Conservation (phyloP, 2,888 invertebrate species). For the Lasius platythorax region DNA sequence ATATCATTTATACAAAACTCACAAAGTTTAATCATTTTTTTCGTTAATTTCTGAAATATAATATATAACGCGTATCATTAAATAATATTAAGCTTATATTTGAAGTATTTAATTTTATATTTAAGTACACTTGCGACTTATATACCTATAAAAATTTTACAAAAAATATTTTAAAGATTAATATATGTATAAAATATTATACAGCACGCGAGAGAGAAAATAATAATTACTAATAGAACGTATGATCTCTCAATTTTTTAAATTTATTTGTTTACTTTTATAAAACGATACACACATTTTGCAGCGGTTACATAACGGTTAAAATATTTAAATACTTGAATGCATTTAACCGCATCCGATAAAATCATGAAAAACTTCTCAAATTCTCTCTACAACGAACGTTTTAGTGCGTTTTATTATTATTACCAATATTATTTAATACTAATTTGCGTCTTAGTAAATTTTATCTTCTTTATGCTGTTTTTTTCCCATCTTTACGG, state of each 20-base stretch:
- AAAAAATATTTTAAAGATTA: slow-evolving; percentile 6
- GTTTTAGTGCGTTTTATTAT: not conserved
- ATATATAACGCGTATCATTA: not conserved
- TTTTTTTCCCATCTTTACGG: not conserved
- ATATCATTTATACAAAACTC: slow-evolving; percentile 13
- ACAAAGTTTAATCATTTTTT: not conserved
- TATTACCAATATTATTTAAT: too few species aligned
- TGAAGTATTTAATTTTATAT: not conserved
- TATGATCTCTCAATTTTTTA: not conserved
- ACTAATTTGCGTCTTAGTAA: too few species aligned
- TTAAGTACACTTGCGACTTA: not conserved
- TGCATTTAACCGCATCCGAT: not conserved
- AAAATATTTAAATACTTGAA: slow-evolving; percentile 24
- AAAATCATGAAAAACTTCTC: not conserved
- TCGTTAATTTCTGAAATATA: not conserved
- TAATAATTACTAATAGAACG: not conserved
- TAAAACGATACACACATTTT: not conserved
- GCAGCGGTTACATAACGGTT: not conserved
- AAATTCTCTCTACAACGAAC: not conserved
- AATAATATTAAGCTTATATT: not conserved
- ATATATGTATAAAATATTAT: not conserved
- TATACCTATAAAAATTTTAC: not conserved
- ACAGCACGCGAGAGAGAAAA: not conserved
- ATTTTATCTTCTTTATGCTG: not conserved
- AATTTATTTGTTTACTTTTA: not conserved